Evolutionary conservation across 2,888 invertebrate genomes (phyloP), one percentile per base, ranked within the genome.

Genomic region (Drosophila meridiana): DNA sequence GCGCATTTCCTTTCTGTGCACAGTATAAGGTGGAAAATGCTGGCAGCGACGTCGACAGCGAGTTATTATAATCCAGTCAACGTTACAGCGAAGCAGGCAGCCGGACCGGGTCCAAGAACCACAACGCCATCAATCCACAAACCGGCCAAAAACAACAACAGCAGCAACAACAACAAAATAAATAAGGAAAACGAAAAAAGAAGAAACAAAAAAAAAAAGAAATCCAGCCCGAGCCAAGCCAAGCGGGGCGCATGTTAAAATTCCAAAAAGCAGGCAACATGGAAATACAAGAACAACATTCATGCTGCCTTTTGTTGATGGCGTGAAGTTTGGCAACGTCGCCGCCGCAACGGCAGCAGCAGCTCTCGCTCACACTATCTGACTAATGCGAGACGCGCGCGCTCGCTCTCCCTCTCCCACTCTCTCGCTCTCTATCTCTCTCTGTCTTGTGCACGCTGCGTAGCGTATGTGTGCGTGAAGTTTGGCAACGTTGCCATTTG

Each of bases 281-380:
- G 85, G 86, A 88, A 85, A 81, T 86, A 89, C 87, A 86, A 87
- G 78, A 88, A 82, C 89, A 85, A 88, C 88, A 85, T 79, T 80
- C 76, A 79, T 83, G 71, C 65, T 66, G 70, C 57, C 73, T 63
- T 79, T 82, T 82, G 84, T 82, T 86, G 74, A 73, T 82, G 81
- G 64, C 61, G 68, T 72, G 91, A 90, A 90, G 77, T 69, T 52
- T 64, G 91, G 83, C 90, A 90, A 91, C 90, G 56, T 42, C 28
- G 82, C 81, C 28, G 62, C 65, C 45, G 62, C 57, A 53, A 43
- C 32, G 28, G 13, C 47, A 47, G 34, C 43, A 34, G 34, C 30
- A 34, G 69, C 55, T 47, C 73, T 69, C 65, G 42, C 75, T 71
- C 36, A 34, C 50, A 34, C 69, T 34, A 14, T 8, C 60, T 60